These are phyloP conservation scores for Morelia viridis DNA, from an alignment of 2,797 vertebrate species.

Conservation along the genomic window DNA sequence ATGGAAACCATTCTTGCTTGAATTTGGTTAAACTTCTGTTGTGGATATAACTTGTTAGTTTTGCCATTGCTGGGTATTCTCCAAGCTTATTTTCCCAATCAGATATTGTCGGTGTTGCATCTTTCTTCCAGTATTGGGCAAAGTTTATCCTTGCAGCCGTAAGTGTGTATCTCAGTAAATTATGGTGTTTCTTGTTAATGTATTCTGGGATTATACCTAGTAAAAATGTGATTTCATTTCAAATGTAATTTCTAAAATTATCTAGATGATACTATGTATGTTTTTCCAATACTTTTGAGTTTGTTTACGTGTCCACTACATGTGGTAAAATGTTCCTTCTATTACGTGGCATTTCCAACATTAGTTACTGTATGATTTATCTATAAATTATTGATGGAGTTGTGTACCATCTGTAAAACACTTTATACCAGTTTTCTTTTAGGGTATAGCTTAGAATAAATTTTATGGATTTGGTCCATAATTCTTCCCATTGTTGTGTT, in stretches of 20 bases:
- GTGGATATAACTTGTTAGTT: neutral
- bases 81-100: neutral
- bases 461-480: neutral
- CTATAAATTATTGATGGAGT: neutral
- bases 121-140: neutral
- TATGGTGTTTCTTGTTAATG: neutral
- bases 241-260: neutral
- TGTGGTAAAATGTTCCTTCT: neutral
- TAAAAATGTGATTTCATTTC: neutral
- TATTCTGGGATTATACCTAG: neutral
- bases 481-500: neutral
- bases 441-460: neutral
- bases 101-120: neutral
- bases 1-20: neutral
- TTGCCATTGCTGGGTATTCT: neutral
- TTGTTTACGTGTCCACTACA: neutral
- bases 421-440: neutral
- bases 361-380: neutral
- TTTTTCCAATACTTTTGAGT: neutral
- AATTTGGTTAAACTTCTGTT: neutral
- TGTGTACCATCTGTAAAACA: neutral
- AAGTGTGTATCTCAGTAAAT: neutral
- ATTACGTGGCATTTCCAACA: neutral
- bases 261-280: neutral
- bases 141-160: neutral